Evolutionary conservation across 2,888 invertebrate genomes (phyloP), one percentile per base, ranked within the genome.

Genomic region (Caenorhabditis sulstoni): DNA sequence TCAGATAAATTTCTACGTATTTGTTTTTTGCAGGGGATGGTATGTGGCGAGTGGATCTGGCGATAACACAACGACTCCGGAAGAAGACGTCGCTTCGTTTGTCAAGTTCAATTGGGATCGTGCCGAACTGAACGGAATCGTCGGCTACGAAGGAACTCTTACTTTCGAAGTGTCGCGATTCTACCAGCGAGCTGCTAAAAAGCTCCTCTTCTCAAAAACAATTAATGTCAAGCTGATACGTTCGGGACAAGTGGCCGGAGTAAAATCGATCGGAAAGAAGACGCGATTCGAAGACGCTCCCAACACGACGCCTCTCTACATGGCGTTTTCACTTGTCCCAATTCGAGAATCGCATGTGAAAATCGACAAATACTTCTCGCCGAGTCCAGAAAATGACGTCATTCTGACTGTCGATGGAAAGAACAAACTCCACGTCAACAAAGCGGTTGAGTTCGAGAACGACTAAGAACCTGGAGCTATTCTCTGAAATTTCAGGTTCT

Each of bases 381-480:
- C 45, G 45, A 9, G 45, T 45, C 8, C 47, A 45, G 16, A 35
- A 61, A 47, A 35, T 11, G 59, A 61, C 45, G 47, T 16, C 35
- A 47, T 47, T 20, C 23, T 61, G 16, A 44, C 39, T 39, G 41
- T 44, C 8, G 41, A 58, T 16, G 57, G 44, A n/a, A 29, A 29
- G 3, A 58, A 58, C 2, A 39, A 58, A 11, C n/a, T 58, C 39
- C 41, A 58, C 20, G 57, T 44, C 5, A 58, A 58, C 22, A 58
- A 58, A 44, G 39, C 57, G 14, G 57, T 55, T 8, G 29, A 7
- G 7, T 29, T 29, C 29, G 29, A 29, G 7, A 29, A 29, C 29
- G 4, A 29, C 29, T 29, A 3, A 7, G 29, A 29, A 29, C 29
- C 3, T 29, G 39, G 37, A 9, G 12, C 12, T 37, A 8, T 23